Percentiles rank a stretch among this genome's conserved stretches.
phyloP scores from a whole-genome alignment of 2,113 vertebrate genomes.

The Cnemophilus loriae region DNA sequence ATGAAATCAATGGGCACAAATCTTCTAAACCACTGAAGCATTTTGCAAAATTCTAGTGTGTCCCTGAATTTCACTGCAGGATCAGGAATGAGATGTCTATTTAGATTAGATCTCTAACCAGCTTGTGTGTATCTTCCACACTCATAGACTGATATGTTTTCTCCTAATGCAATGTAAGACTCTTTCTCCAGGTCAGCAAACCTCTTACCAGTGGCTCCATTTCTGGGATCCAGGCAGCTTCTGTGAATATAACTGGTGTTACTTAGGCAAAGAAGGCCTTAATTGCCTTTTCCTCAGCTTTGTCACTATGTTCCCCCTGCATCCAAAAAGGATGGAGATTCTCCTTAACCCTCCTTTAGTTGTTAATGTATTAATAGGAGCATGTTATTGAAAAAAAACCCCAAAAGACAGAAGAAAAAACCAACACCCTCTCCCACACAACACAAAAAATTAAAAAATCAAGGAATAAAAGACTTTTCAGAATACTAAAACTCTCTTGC shows the following conservation, averaged over 20 bases:
- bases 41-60: not conserved
- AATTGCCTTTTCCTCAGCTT: not conserved
- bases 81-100: not conserved
- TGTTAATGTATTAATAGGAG: not conserved
- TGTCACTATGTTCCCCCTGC: not conserved
- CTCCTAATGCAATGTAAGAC: not conserved
- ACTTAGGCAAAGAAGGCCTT: not conserved
- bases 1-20: not conserved
- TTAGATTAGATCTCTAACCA: not conserved
- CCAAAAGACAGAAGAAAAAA: not conserved
- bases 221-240: not conserved
- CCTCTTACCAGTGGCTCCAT: not conserved
- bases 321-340: not conserved
- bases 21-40: not conserved
- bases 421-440: rapidly evolving
- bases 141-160: not conserved
- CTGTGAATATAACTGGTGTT: not conserved
- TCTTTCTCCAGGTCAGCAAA: not conserved
- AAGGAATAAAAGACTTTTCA: not conserved
- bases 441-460: not conserved
- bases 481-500: not conserved
- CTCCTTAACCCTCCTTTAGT: not conserved
- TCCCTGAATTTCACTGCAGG: not conserved
- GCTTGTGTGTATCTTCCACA: not conserved
- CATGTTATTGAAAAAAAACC: not conserved